phyloP scores from a whole-genome alignment of 2,113 vertebrate species.

The Toxotes chatareus region DNA sequence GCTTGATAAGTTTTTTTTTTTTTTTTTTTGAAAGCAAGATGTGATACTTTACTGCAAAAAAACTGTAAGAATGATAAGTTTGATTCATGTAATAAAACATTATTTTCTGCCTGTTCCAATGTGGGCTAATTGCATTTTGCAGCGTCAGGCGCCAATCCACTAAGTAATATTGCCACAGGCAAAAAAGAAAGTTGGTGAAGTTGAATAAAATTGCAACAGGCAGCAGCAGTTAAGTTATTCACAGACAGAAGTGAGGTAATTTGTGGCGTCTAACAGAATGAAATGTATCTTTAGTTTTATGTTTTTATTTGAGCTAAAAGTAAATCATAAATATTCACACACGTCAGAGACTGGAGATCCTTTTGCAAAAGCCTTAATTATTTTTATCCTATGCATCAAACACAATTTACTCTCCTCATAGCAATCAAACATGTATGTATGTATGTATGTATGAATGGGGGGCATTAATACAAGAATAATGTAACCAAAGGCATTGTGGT shows the following conservation, averaged over 20 bases:
- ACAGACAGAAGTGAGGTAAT: conserved; percentile 69
- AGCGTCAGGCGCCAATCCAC: conserved; percentile 67
- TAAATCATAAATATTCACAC: conserved; percentile 57
- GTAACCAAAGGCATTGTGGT: conserved; percentile 62
- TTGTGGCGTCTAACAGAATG: conserved; percentile 50
- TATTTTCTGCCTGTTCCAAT: conserved; percentile 66
- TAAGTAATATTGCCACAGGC: conserved; percentile 75
- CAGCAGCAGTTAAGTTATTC: conserved; percentile 77
- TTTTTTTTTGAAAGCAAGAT: conserved; percentile 22
- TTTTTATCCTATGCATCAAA: conserved; percentile 36
- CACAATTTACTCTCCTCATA: conserved; percentile 30
- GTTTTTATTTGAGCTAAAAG: conserved; percentile 50
- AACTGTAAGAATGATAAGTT: conserved; percentile 29
- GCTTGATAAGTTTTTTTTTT: conserved; percentile 12
- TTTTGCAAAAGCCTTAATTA: conserved; percentile 39
- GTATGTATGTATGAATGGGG: not conserved
- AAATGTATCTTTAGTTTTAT: conserved; percentile 41
- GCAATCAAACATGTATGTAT: conserved; percentile 6
- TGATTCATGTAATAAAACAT: conserved; percentile 47
- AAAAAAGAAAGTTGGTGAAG: conserved; percentile 72
- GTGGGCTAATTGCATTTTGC: conserved; percentile 75
- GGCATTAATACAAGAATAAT: conserved; percentile 27
- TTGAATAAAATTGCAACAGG: conserved; percentile 74
- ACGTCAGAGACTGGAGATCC: conserved; percentile 34
- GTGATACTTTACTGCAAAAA: conserved; percentile 33